Base-by-base conservation (phyloP, 1,140 invertebrate species). In the Drosophila nebulosa region DNA sequence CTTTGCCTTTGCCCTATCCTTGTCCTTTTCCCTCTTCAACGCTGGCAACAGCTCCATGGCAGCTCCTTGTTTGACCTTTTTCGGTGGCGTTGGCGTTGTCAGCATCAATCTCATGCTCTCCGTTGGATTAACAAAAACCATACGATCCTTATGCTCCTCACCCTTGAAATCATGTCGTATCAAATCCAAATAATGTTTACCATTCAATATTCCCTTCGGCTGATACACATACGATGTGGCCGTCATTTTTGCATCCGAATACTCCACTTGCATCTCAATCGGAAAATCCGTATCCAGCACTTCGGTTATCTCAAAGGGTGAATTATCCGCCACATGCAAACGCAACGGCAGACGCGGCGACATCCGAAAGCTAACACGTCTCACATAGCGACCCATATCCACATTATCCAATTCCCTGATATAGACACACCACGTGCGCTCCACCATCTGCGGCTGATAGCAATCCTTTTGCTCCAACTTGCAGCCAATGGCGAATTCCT, bases 381-480 rank as follows among this genome's bases (percentile, higher is more conserved):
- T 66, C 9, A 86, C 78, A 39, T 69, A 88, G 0, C 39, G 36
- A 0, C 67, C 65, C 55, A 86, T 67, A 5, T 81, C 52, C 4
- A 57, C 62, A 18, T 66, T 55, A 9, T 71, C 64, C 14, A n/a
- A 7, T 3, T 51, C 24, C 10, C 65, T 68, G 21, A 86, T 65
- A n/a, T 86, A 86, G 22, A 86, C 83, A 14, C 67, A 64, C 81
- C 81, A 86, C 0, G 83, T 88, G 0, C 74, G 81, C 26, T 88
- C 81, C n/a, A 81, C 67, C 10, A 78, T 52, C 7, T 39, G 63
- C 5, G 74, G 69, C n/a, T 76, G 5, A 12, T 75, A 79, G 10
- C 69, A 74, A 7, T 86, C 81, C 21, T 32, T 35, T 1, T 22
- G 7, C 42, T 86, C 81, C 46, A 76, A 66, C 5, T 64, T 64